Percentiles rank a stretch among this genome's conserved stretches.
phyloP scores from a whole-genome alignment of 2,888 invertebrate genomes.

The Tribolium freemani region DNA sequence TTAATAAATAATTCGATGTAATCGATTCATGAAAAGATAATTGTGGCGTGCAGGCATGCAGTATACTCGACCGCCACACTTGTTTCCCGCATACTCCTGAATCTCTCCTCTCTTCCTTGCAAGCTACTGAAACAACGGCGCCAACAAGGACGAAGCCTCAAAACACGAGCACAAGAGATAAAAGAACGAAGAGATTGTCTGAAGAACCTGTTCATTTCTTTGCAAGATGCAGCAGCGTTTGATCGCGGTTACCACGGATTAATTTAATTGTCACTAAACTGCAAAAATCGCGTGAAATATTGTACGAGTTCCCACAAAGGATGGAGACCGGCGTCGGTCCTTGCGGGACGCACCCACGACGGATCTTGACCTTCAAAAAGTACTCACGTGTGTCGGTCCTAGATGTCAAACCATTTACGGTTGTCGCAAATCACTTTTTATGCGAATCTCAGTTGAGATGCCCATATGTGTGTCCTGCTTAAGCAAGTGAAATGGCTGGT shows the following conservation, averaged over 20 bases:
- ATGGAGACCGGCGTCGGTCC: neutral
- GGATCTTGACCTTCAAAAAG: conserved; percentile 51
- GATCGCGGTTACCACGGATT: conserved; percentile 54
- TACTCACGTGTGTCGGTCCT: conserved; percentile 52
- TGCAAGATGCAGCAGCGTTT: conserved; percentile 57
- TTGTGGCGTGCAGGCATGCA: conserved; percentile 58
- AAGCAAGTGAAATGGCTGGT: conserved; percentile 54
- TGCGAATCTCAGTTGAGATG: conserved; percentile 53
- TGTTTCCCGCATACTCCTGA: conserved; percentile 47
- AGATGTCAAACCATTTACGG: conserved; percentile 59
- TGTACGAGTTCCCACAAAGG: conserved; percentile 35
- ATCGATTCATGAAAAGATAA: conserved; percentile 63
- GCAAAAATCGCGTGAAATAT: conserved; percentile 47
- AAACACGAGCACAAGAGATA: conserved; percentile 47
- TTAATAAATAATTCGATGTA: conserved; percentile 62
- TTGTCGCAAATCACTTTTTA: conserved; percentile 59
- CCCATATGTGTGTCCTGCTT: conserved; percentile 53
- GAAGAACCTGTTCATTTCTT: conserved; percentile 61
- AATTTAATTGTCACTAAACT: conserved; percentile 54
- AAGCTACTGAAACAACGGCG: conserved; percentile 41
- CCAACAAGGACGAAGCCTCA: conserved; percentile 28
- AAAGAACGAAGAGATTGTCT: conserved; percentile 60
- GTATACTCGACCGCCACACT: conserved; percentile 50
- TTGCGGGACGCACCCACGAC: conserved; percentile 46
- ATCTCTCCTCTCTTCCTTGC: conserved; percentile 43